Evolutionary conservation across 1,140 invertebrate species (phyloP).

Genomic region (Ptiloglossa arizonensis): DNA sequence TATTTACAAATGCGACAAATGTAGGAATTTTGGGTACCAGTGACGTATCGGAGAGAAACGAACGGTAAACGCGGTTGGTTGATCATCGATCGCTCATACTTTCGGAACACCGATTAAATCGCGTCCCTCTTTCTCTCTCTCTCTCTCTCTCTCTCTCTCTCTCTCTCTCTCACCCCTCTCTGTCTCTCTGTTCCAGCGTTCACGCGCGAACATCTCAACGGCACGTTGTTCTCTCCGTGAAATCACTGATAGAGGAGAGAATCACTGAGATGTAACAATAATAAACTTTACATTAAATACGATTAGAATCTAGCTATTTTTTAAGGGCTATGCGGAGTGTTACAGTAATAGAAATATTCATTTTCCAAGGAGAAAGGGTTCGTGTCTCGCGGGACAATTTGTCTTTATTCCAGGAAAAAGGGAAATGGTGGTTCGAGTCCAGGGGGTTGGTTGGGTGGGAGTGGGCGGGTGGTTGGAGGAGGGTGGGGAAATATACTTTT

Average conservation of each 20-base stretch:
- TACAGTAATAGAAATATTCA: slow-evolving; percentile 72
- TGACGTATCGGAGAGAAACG: slow-evolving; percentile 74
- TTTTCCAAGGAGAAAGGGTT: slow-evolving; percentile 49
- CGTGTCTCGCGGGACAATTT: slow-evolving; percentile 44
- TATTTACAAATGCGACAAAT: slow-evolving; percentile 82
- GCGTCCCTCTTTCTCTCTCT: neutral
- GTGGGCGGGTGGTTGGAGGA: slow-evolving; percentile 4
- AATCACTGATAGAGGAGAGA: slow-evolving; percentile 72
- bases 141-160: neutral
- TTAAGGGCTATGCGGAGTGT: slow-evolving; percentile 73
- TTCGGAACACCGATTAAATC: slow-evolving; percentile 18
- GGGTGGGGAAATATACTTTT: slow-evolving; percentile 53
- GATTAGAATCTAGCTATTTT: slow-evolving; percentile 75
- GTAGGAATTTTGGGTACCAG: slow-evolving; percentile 78
- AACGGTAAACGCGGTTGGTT: slow-evolving; percentile 21
- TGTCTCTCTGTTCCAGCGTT: neutral
- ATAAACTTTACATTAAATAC: slow-evolving; percentile 79
- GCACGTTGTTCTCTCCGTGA: slow-evolving; percentile 63
- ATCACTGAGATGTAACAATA: slow-evolving; percentile 77
- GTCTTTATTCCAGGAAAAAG: slow-evolving; percentile 13
- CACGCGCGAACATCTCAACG: slow-evolving; percentile 24
- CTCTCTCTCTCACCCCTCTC: neutral
- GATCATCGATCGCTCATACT: slow-evolving; percentile 38
- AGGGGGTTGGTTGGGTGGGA: neutral
- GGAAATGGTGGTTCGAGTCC: slow-evolving; percentile 23